Conservation (phyloP, 1,140 invertebrate genomes). For the Leptinotarsa texana region DNA sequence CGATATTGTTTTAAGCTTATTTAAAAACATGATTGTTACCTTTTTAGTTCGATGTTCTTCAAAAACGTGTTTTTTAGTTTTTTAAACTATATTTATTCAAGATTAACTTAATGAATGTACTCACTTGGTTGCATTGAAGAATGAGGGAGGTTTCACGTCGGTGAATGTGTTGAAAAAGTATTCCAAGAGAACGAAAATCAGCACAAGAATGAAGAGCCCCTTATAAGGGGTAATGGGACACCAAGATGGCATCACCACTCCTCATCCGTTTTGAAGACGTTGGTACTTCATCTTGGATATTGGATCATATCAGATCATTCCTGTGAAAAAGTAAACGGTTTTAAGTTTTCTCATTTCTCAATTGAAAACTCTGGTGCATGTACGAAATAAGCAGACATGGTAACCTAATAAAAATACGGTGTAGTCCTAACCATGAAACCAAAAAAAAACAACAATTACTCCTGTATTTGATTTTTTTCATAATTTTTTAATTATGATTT, state of each 20-base stretch:
- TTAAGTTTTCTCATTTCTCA: background rate
- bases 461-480: too few species aligned
- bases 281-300: conserved; percentile 11
- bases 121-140: conserved; percentile 48
- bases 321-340: background rate
- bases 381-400: too few species aligned
- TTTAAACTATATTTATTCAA: background rate
- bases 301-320: background rate
- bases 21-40: too few species aligned
- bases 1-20: too few species aligned
- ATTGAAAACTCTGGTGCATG: too few species aligned
- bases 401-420: too few species aligned
- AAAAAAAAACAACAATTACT: too few species aligned
- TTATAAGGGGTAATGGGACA: conserved; percentile 51
- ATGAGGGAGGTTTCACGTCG: conserved; percentile 42
- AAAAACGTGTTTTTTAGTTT: too few species aligned
- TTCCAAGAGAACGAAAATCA: conserved; percentile 48
- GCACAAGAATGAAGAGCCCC: conserved; percentile 48
- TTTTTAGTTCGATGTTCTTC: too few species aligned
- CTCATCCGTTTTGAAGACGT: conserved; percentile 29
- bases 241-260: conserved; percentile 44
- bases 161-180: conserved; percentile 50
- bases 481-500: too few species aligned
- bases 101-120: background rate
- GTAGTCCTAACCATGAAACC: too few species aligned